Conservation (phyloP, 2,797 vertebrate genomes). For the Tauraco hartlaubi region DNA sequence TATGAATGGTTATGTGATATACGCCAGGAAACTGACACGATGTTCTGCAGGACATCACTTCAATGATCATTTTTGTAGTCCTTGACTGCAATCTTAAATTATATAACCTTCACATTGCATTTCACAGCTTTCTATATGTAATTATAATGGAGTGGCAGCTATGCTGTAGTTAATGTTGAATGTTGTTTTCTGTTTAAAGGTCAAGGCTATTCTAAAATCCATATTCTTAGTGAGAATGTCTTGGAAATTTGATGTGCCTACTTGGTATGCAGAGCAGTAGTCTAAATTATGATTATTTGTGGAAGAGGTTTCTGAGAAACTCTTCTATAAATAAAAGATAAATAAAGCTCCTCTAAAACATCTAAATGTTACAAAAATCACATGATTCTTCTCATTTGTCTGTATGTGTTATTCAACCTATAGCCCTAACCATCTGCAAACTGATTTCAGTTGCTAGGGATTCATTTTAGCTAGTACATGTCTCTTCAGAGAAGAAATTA, state of each 20-base stretch:
- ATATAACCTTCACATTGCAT: slow-evolving; percentile 44
- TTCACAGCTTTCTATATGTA: slow-evolving; percentile 34
- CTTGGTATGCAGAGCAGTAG: slow-evolving; percentile 17
- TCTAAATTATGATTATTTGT: slow-evolving; percentile 50
- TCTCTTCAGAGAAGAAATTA: slow-evolving; percentile 27
- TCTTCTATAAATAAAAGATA: slow-evolving; percentile 58
- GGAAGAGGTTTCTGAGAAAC: slow-evolving; percentile 40
- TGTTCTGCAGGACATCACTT: slow-evolving; percentile 44
- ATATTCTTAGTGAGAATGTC: slow-evolving; percentile 37
- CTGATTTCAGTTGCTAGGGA: slow-evolving; percentile 27
- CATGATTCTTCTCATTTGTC: slow-evolving; percentile 7
- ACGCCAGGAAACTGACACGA: slow-evolving; percentile 21
- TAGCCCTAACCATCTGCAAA: slow-evolving; percentile 52
- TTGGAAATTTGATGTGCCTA: slow-evolving; percentile 36
- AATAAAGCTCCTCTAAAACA: slow-evolving; percentile 38
- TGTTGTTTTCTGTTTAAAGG: slow-evolving; percentile 65
- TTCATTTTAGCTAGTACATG: slow-evolving; percentile 1
- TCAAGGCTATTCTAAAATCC: slow-evolving; percentile 63
- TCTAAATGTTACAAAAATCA: slow-evolving; percentile 29
- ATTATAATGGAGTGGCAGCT: slow-evolving; percentile 47
- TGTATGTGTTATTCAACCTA: slow-evolving; percentile 22
- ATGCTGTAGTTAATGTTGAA: slow-evolving; percentile 44
- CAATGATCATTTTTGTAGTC: background rate
- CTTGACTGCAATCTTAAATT: slow-evolving; percentile 20
- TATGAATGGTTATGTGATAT: slow-evolving; percentile 28